Evolutionary conservation across 2,888 invertebrate genomes (phyloP).

Genomic region (Perdita meconis): DNA sequence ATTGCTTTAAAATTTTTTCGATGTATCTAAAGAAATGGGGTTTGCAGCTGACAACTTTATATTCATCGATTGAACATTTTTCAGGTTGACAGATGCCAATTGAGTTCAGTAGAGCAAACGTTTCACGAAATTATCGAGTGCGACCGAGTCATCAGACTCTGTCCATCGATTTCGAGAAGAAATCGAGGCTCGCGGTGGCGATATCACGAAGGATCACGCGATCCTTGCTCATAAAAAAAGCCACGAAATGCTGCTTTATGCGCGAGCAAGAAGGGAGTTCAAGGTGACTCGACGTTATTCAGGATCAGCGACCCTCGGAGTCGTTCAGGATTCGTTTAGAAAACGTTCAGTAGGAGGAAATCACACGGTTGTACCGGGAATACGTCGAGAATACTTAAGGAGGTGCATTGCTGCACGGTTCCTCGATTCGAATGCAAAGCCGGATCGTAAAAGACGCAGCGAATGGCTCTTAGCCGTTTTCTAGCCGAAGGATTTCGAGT

Average conservation of each 20-base stretch:
- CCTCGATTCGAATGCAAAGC: conserved; percentile 69
- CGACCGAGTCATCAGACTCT: too few relatives aligned
- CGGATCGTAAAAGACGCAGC: conserved; percentile 52
- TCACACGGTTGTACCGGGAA: conserved; percentile 58
- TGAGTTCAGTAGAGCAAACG: too few relatives aligned
- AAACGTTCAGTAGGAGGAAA: conserved; percentile 69
- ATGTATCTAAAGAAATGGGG: too few relatives aligned
- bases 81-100: too few relatives aligned
- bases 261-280: conserved; percentile 21
- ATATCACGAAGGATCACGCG: conserved; percentile 4
- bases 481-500: conserved; percentile 20
- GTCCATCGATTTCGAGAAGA: neutral
- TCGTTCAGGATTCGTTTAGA: conserved; percentile 62
- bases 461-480: conserved; percentile 40
- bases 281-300: conserved; percentile 47
- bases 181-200: neutral
- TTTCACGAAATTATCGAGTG: too few relatives aligned
- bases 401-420: conserved; percentile 74
- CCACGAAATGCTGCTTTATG: conserved; percentile 9
- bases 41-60: too few relatives aligned
- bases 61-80: too few relatives aligned
- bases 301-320: conserved; percentile 51
- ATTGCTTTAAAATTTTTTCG: too few relatives aligned
- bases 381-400: conserved; percentile 74
- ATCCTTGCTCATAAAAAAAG: neutral